phyloP scores from a whole-genome alignment of 2,113 vertebrate genomes.

The Mesembrinibis cayennensis region DNA sequence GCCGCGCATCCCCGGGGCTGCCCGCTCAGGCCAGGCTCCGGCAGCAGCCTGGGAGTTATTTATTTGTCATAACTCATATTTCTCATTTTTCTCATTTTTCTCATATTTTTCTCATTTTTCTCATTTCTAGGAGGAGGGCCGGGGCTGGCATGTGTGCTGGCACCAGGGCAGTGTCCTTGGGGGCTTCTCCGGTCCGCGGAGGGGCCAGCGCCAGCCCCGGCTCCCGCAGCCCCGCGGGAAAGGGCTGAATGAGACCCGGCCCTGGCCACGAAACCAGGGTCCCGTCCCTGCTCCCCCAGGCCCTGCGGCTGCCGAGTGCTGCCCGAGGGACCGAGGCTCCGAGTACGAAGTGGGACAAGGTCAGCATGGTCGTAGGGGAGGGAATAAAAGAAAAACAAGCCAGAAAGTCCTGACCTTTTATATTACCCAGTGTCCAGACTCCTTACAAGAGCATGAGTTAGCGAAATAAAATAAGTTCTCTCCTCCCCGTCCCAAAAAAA shows the following conservation, averaged over 20 bases:
- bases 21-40: rapidly evolving
- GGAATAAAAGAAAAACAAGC: neutral
- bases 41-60: neutral
- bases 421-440: neutral
- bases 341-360: neutral
- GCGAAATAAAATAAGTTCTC: neutral
- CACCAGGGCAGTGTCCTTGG: neutral
- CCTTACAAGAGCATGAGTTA: neutral
- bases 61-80: too few relatives aligned
- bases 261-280: rapidly evolving
- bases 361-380: too few relatives aligned
- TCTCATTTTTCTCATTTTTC: too few relatives aligned
- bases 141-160: neutral
- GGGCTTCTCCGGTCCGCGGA: neutral
- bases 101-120: too few relatives aligned
- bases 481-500: neutral
- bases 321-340: neutral
- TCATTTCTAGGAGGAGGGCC: neutral
- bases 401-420: neutral
- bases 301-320: neutral
- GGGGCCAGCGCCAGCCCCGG: rapidly evolving
- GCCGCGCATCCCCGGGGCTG: neutral
- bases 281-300: neutral
- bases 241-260: neutral
- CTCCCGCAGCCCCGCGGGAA: neutral